phyloP scores from a whole-genome alignment of 2,888 invertebrate species.

The Thymelicus lineola region DNA sequence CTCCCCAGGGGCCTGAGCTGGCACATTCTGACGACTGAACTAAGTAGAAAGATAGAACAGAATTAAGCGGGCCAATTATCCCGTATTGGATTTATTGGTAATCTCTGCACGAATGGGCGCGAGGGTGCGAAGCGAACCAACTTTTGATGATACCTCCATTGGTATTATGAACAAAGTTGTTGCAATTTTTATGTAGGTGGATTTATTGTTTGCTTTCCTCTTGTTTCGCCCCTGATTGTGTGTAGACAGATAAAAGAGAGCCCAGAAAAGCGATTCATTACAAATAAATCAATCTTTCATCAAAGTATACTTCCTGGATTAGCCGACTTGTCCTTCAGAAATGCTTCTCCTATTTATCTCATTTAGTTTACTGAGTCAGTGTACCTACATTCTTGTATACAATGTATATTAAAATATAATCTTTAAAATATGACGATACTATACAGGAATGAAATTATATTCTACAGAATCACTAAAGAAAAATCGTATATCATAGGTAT shows the following conservation, averaged over 20 bases:
- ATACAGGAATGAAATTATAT: too few species aligned
- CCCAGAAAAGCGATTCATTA: conserved; percentile 67
- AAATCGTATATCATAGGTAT: too few species aligned
- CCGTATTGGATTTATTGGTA: conserved; percentile 86
- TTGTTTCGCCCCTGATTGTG: conserved; percentile 77
- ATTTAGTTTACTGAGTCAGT: conserved; percentile 35
- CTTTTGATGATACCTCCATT: conserved; percentile 84
- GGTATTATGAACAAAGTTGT: conserved; percentile 84
- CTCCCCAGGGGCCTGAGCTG: conserved; percentile 82
- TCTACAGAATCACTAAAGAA: too few species aligned
- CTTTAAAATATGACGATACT: too few species aligned
- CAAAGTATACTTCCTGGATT: conserved; percentile 61
- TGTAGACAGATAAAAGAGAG: conserved; percentile 75
- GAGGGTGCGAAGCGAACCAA: conserved; percentile 84
- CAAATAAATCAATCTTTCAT: conserved; percentile 73
- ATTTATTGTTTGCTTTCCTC: conserved; percentile 79
- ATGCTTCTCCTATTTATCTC: conserved; percentile 37
- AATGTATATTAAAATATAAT: too few species aligned
- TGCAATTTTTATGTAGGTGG: conserved; percentile 84
- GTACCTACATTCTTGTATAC: background rate
- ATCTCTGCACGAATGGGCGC: conserved; percentile 85
- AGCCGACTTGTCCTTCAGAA: conserved; percentile 48
- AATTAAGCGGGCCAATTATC: conserved; percentile 86
- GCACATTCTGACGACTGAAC: conserved; percentile 85
- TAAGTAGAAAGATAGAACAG: conserved; percentile 86